These are phyloP conservation scores for Neolamprologus tretocephalus DNA, from an alignment of 2,113 vertebrate species.

Conservation along the genomic window DNA sequence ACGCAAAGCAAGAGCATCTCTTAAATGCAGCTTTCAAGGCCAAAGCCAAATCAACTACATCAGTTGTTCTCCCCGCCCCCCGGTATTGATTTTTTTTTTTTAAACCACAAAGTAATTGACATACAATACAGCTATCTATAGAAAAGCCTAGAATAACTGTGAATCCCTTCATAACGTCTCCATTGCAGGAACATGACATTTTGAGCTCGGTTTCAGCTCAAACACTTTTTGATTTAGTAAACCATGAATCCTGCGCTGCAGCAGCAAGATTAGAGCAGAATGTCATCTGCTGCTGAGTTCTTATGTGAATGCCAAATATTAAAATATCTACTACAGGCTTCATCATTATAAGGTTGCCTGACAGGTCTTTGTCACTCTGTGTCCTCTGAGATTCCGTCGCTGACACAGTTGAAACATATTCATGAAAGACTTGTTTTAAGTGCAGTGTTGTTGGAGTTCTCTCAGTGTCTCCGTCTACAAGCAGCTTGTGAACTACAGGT, in stretches of 20 bases:
- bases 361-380: slow-evolving; percentile 23
- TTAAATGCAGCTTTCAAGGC: neutral
- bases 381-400: slow-evolving; percentile 21
- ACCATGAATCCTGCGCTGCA: slow-evolving; percentile 9
- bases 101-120: neutral
- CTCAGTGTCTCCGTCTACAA: neutral
- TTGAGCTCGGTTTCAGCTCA: slow-evolving; percentile 38
- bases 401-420: slow-evolving; percentile 23
- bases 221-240: slow-evolving; percentile 49
- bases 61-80: neutral
- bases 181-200: slow-evolving; percentile 43
- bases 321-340: slow-evolving; percentile 44
- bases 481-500: slow-evolving; percentile 2
- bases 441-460: neutral
- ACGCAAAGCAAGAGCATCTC: neutral
- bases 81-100: neutral
- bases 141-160: neutral
- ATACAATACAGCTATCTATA: neutral
- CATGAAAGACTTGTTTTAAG: slow-evolving; percentile 15
- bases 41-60: neutral
- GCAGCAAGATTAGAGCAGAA: slow-evolving; percentile 45
- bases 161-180: slow-evolving; percentile 24
- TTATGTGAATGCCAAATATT: slow-evolving; percentile 50
- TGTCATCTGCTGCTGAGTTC: slow-evolving; percentile 42
- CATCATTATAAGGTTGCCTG: slow-evolving; percentile 30